Evolutionary conservation across 2,888 invertebrate genomes (phyloP), one percentile per base, ranked within the genome.

Genomic region (Acanthococcus lagerstroemiae): DNA sequence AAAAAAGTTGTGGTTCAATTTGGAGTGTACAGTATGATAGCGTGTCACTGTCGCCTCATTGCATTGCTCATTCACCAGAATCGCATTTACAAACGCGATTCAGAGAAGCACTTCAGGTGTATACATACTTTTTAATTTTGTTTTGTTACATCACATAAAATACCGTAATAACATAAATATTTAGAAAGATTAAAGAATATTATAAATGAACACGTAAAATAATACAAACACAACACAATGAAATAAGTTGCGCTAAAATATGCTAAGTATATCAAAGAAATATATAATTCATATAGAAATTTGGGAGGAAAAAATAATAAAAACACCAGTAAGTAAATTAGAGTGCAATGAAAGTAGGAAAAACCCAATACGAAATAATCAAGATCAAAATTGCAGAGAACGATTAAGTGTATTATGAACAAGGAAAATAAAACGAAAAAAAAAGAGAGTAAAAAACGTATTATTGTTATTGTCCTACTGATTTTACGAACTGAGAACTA

Each of bases 131-230:
- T 48, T 52, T 52, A 22, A 19, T 24, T 19, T 22, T 63, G 63
- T 63, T 61, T 63, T 63, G 63, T 63, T 63, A 63, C 63, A 63
- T 63, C 63, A 63, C 63, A 63, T 63, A 63, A 52, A 54, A 52
- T 63, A 63, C 54, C 50, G 30, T 54, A 54, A 54, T 63, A 63
- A 63, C 63, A 54, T 63, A 63, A 50, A 54, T 63, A 63, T 52
- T 63, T 54, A 26, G 30, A 63, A 63, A 54, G 63, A 63, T 63
- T 52, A 63, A 50, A 63, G 63, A 63, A 63, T 63, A 63, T 63
- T 63, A 54, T 54, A 63, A 63, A 63, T 63, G 63, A 63, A 63
- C 63, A 63, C 63, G 63, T 63, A 63, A 63, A 52, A 63, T 63
- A 63, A 63, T 63, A 63, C 63, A 63, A 63, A 63, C 60, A 60